Evolutionary conservation across 2,797 vertebrate genomes (phyloP), one percentile per base, ranked within the genome.

Genomic region (Pempheris klunzingeri): DNA sequence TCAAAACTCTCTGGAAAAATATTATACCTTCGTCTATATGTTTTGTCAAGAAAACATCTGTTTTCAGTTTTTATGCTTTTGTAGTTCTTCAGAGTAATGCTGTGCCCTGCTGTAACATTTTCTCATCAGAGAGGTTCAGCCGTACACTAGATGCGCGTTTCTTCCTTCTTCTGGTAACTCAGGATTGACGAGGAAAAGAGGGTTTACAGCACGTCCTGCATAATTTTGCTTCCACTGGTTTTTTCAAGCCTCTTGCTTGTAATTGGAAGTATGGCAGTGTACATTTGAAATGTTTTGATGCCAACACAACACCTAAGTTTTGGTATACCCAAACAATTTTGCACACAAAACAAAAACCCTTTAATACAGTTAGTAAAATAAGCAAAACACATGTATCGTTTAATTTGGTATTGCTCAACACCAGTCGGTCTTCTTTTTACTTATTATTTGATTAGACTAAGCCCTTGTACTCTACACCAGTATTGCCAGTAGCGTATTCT

Each of bases 1-100:
- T 78, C 71, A 86, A 50, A 49, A 12, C 4, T 26, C n/a, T 1
- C 13, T 24, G 13, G n/a, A n/a, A 63, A 49, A 34, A 64, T 34
- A 4, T 32, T 13, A 6, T 12, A 18, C 4, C 30, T 49, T 55
- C 24, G 8, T 20, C 30, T 43, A 13, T 43, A 24, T 46, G 24
- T 39, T 39, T 26, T 52, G 14, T 26, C 20, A 39, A 9, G 7
- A 17, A 17, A 59, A 58, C 53, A 50, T 71, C 28, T 65, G 53
- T 24, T 36, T 58, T 64, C 5, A 41, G 41, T 66, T 44, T n/a
- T 10, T 15, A 15, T 26, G 15, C 36, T 39, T 41, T 28, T 30
- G 22, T 41, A 28, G 36, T 49, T 32, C 4, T 14, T 28, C 22
- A 34, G 30, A 20, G 20, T 30, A 5, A 26, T 7, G 1, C 38